Conservation (phyloP, 2,113 vertebrate genomes). For the Psittacula cyanocephala region DNA sequence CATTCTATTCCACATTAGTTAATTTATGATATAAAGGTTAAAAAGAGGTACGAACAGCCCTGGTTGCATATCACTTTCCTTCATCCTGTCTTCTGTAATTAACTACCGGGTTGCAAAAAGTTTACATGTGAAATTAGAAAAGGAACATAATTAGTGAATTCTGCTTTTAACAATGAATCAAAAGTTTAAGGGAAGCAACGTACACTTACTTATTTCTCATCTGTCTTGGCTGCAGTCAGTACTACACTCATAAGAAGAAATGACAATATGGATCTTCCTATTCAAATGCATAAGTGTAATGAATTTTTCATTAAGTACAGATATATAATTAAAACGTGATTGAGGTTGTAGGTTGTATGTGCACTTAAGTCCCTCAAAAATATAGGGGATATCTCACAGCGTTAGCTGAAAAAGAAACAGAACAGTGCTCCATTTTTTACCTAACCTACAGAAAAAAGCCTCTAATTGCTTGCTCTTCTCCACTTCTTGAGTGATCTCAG, state of each 20-base stretch:
- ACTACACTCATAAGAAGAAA: background rate
- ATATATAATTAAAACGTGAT: background rate
- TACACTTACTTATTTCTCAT: background rate
- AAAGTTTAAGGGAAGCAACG: background rate
- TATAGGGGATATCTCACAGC: background rate
- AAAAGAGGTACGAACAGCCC: background rate
- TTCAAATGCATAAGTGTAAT: background rate
- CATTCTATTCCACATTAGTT: background rate
- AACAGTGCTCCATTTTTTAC: background rate
- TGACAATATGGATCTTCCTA: background rate
- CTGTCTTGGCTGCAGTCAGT: background rate
- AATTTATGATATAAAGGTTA: background rate
- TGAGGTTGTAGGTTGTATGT: background rate
- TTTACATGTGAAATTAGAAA: background rate
- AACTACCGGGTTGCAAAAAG: background rate
- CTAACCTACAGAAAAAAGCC: background rate
- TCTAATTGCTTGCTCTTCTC: background rate
- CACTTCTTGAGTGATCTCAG: background rate
- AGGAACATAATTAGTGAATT: background rate
- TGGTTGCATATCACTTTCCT: background rate
- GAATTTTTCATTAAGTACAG: background rate
- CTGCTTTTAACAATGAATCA: background rate
- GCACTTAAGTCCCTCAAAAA: background rate
- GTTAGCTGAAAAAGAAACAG: background rate
- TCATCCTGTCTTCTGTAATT: background rate